phyloP scores from a whole-genome alignment of 2,113 vertebrate species.

The Athene noctua region DNA sequence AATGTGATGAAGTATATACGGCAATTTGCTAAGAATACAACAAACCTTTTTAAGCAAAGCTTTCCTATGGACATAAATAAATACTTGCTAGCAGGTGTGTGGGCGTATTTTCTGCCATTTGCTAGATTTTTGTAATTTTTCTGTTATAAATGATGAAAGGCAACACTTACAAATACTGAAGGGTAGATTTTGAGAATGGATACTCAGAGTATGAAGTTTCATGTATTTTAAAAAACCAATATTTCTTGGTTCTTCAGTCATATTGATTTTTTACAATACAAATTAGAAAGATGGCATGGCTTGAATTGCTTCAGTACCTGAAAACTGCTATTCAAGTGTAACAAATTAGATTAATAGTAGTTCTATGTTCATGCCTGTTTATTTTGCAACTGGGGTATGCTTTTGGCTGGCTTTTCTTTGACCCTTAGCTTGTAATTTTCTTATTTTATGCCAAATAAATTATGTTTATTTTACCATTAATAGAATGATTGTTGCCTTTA shows the following conservation, averaged over 20 bases:
- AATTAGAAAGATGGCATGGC: neutral
- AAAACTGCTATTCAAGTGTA: neutral
- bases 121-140: neutral
- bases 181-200: neutral
- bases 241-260: neutral
- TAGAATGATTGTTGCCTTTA: neutral
- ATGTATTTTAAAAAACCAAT: neutral
- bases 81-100: neutral
- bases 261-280: neutral
- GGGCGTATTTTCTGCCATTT: constrained; percentile 9
- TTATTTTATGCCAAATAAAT: neutral
- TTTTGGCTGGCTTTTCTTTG: neutral
- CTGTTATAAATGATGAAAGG: neutral
- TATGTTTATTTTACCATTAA: neutral
- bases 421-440: neutral
- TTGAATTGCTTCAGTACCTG: neutral
- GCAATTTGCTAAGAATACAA: neutral
- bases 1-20: neutral
- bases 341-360: neutral
- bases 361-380: neutral
- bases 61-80: neutral
- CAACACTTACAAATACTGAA: neutral
- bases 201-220: neutral
- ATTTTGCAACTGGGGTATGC: neutral
- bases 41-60: neutral